phyloP scores from a whole-genome alignment of 2,888 invertebrate genomes.

The Galerucella nymphaeae region DNA sequence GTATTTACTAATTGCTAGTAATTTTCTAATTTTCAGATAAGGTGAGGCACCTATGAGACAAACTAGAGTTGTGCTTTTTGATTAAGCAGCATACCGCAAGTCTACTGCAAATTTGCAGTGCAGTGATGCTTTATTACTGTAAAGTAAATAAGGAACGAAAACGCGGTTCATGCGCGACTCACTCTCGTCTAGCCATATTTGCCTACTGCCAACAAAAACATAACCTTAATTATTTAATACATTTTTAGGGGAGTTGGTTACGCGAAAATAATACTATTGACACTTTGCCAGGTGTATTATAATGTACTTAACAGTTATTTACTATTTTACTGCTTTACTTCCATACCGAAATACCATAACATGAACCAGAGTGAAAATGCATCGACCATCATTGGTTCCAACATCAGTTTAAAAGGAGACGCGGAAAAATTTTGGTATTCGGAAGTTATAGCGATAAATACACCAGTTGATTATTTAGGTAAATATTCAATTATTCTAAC shows the following conservation, averaged over 20 bases:
- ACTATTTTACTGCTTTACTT: constrained; percentile 33
- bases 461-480: constrained; percentile 20
- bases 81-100: too few species aligned
- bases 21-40: too few species aligned
- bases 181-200: too few species aligned
- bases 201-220: neutral
- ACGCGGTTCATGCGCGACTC: too few species aligned
- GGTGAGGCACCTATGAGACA: too few species aligned
- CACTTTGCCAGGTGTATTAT: constrained; percentile 38
- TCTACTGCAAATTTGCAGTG: too few species aligned
- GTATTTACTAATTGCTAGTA: neutral
- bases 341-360: constrained; percentile 28
- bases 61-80: too few species aligned
- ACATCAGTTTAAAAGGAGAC: constrained; percentile 1
- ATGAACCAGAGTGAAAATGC: constrained; percentile 14
- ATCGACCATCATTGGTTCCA: constrained; percentile 15
- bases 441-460: constrained; percentile 27
- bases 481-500: constrained; percentile 7
- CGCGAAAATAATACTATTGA: constrained; percentile 27
- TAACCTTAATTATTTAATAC: neutral
- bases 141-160: too few species aligned
- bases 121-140: too few species aligned
- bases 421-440: constrained; percentile 37
- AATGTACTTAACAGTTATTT: constrained; percentile 37
- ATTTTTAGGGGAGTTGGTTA: constrained; percentile 25